Evolutionary conservation across 2,797 vertebrate species (phyloP), one percentile per base, ranked within the genome.

Genomic region (Melanotaenia parkinsoni): DNA sequence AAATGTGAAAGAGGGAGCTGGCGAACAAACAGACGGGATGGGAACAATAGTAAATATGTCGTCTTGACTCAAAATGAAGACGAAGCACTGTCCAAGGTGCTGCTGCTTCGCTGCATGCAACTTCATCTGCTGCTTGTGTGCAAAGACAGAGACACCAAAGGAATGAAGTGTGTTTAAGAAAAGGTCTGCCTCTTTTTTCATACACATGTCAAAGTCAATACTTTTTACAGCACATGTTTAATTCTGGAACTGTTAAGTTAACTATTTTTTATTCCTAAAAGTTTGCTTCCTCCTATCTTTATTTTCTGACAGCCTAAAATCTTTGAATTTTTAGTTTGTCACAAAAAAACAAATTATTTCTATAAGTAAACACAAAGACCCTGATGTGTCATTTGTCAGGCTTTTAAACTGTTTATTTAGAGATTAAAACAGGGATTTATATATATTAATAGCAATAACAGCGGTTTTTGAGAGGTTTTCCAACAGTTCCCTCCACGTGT

Each of bases 1-100:
- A 73, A 84, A 83, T 83, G 83, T 66, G 85, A 70, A 10, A 72
- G 73, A 77, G 77, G 37, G 74, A 30, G 20, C 18, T 20, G 7
- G 18, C 45, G 11, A 45, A 45, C 58, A 74, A 62, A 40, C 10
- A 47, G 43, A 30, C 16, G 22, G 28, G 51, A 10, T 67, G 43
- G 50, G 64, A 77, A 33, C 11, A 43, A 51, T 10, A 2, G 16
- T 18, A 50, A n/a, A 43, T 1, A 32, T 22, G 14, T 65, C 45
- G 45, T 38, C 72, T 43, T 59, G 61, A 32, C 58, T 63, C 11
- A 16, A 24, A 47, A 18, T 51, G 43, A 50, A 43, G 11, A 26
- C 22, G 16, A 60, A 66, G 63, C 28, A 5, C 62, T 4, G 13
- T 43, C 57, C 9, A 30, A 72, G 59, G 70, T 63, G 32, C 47